Conservation (phyloP, 2,113 vertebrate species). For the Prunella himalayana region DNA sequence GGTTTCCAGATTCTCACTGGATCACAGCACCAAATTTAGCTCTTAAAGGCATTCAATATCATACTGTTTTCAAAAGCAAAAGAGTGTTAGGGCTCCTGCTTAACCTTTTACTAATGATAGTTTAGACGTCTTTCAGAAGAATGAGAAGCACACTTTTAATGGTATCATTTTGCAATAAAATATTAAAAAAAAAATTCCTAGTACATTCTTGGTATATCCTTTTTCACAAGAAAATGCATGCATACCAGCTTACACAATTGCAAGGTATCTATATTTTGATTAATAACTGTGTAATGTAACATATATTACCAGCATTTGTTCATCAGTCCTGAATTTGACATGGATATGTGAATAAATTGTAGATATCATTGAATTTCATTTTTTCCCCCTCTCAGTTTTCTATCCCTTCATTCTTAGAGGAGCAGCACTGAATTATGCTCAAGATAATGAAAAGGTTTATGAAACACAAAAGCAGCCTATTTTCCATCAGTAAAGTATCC, state of each 20-base stretch:
- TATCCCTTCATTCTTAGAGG: background rate
- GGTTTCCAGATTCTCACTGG: background rate
- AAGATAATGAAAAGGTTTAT: constrained; percentile 16
- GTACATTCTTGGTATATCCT: background rate
- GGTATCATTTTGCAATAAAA: background rate
- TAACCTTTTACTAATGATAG: background rate
- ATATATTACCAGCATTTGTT: background rate
- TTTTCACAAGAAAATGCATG: background rate
- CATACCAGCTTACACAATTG: background rate
- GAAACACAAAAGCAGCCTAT: constrained; percentile 21
- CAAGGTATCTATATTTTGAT: background rate
- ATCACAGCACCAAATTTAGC: background rate
- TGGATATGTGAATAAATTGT: background rate
- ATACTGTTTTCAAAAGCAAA: background rate
- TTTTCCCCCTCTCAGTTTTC: background rate
- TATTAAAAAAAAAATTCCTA: background rate
- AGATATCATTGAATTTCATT: background rate
- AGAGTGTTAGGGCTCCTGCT: background rate
- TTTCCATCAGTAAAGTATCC: constrained; percentile 25
- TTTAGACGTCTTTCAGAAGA: background rate
- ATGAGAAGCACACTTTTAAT: background rate
- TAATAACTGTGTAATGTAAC: background rate
- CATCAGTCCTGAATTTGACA: background rate
- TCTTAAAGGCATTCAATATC: background rate
- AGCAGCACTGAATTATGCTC: background rate